Evolutionary conservation across 1,140 invertebrate genomes (phyloP), one percentile per base, ranked within the genome.

Genomic region (Zelostemma sp.): DNA sequence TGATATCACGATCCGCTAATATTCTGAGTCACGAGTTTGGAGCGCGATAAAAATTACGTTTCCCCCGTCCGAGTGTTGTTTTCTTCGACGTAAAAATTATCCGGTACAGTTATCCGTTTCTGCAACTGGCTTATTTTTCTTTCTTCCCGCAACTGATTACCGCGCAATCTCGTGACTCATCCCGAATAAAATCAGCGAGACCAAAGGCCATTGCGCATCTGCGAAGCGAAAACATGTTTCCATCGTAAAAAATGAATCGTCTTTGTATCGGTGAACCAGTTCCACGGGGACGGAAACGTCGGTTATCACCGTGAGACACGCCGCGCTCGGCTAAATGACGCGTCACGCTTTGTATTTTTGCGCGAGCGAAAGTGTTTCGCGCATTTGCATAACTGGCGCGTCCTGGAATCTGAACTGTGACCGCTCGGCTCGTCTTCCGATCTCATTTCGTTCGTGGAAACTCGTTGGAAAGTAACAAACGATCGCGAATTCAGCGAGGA

Each of bases 1-100:
- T 68, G 66, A 68, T 68, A 68, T 68, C 66, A 68, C 49, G 16
- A 14, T 45, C 48, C 58, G 48, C 62, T 68, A 58, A 68, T 68
- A 59, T 59, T 47, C 11, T 21, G 66, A 68, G n/a, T 68, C 55
- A 68, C 57, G 51, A 49, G n/a, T 55, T 19, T 4, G 8, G 25
- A 58, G 6, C 18, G 31, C 28, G 0, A 51, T 6, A 25, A 40
- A 60, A 53, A 33, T 51, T 12, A 18, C 19, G 8, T 15, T 9
- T 14, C 49, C 18, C 31, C 54, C 15, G 6, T 45, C 17, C 15
- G 9, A 16, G 46, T 40, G 28, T 51, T 47, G 1, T n/a, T 40
- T 45, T 56, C 51, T 66, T 60, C 11, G 31, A 56, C 55, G 55
- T 60, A 31, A 48, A 38, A 65, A 58, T 45, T 8, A 8, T 8